Evolutionary conservation across 2,797 vertebrate species (phyloP).

Genomic region (Neosilurus mollespiculum): DNA sequence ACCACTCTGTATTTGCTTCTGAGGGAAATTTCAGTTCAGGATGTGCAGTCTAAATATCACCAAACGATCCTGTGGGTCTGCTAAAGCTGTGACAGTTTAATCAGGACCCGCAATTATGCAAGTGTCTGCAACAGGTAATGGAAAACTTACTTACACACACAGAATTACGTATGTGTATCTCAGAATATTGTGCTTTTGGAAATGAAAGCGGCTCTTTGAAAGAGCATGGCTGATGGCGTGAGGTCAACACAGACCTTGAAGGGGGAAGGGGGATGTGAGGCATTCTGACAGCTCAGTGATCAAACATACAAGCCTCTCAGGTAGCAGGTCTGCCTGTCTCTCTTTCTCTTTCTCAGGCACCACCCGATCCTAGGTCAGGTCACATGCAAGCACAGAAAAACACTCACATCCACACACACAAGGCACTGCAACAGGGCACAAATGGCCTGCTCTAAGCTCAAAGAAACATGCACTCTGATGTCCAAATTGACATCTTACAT

Average conservation of each 20-base stretch:
- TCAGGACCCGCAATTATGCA: constrained; percentile 37
- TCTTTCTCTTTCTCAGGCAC: constrained; percentile 52
- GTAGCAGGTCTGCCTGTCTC: constrained; percentile 60
- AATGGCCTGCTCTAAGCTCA: constrained; percentile 46
- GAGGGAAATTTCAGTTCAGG: constrained; percentile 46
- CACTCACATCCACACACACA: constrained; percentile 10
- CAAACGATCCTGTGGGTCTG: constrained; percentile 34
- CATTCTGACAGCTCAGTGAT: constrained; percentile 79
- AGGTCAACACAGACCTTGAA: constrained; percentile 56
- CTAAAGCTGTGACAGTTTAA: constrained; percentile 40
- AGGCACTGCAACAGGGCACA: constrained; percentile 38
- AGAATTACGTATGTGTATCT: constrained; percentile 24
- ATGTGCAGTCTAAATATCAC: constrained; percentile 44
- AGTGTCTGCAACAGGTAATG: constrained; percentile 49
- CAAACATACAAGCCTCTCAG: constrained; percentile 71
- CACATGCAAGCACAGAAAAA: constrained; percentile 22
- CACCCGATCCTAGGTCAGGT: constrained; percentile 41
- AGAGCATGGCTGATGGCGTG: constrained; percentile 73
- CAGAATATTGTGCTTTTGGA: constrained; percentile 74
- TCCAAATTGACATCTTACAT: constrained; percentile 45
- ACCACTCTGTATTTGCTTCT: constrained; percentile 52
- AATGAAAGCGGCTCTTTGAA: constrained; percentile 80
- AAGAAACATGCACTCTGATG: constrained; percentile 42
- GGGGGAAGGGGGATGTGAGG: constrained; percentile 33
- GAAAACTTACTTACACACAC: constrained; percentile 18